These are phyloP conservation scores for Oryctolagus cuniculus DNA, from an alignment of 2,113 vertebrate species.

Conservation along the genomic window mOryCun1.1 NC_091451.1:45196501-45197000, in stretches of 20 bases:
- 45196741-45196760: too few relatives aligned
- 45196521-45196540: background rate
- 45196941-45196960: background rate
- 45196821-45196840: too few relatives aligned
- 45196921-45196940: too few relatives aligned
- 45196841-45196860: background rate
- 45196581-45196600: background rate
- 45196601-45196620: background rate
- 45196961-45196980: background rate
- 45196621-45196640: background rate
- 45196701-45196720: too few relatives aligned
- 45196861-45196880: background rate
- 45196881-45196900: background rate
- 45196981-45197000: background rate
- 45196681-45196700: background rate
- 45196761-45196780: background rate
- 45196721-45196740: background rate
- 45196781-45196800: background rate
- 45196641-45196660: background rate
- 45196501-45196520: too few relatives aligned
- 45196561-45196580: background rate
- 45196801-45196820: background rate
- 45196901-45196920: background rate
- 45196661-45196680: background rate
- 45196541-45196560: background rate